Evolutionary conservation across 2,888 invertebrate species (phyloP).

Genomic region (Plebejus argus): DNA sequence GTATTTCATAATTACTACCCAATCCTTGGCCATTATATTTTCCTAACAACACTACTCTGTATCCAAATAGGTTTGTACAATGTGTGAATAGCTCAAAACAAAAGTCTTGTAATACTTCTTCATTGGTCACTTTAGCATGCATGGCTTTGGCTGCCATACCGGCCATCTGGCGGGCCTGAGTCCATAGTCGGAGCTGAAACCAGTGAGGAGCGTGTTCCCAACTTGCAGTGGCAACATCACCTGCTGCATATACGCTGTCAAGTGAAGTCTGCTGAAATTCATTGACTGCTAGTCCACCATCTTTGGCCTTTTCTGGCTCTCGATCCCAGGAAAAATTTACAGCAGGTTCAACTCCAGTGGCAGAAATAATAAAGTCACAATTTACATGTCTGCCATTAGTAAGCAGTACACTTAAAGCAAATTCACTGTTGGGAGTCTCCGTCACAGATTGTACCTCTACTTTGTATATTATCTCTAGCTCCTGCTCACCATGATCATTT

Average conservation of each 20-base stretch:
- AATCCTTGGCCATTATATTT: slow-evolving; percentile 96
- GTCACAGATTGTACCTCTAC: slow-evolving; percentile 75
- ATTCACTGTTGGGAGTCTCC: slow-evolving; percentile 65
- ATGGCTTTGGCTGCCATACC: slow-evolving; percentile 95
- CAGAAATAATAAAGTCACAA: slow-evolving; percentile 96
- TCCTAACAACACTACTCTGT: slow-evolving; percentile 94
- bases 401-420: slow-evolving; percentile 87
- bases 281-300: slow-evolving; percentile 93
- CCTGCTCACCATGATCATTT: slow-evolving; percentile 72
- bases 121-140: slow-evolving; percentile 82
- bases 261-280: slow-evolving; percentile 91
- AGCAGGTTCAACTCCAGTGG: slow-evolving; percentile 94
- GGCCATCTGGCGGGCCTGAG: slow-evolving; percentile 99
- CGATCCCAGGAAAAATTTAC: slow-evolving; percentile 79
- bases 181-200: slow-evolving; percentile 98
- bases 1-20: slow-evolving; percentile 88
- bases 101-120: slow-evolving; percentile 91
- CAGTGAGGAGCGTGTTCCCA: slow-evolving; percentile 91
- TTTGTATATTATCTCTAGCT: slow-evolving; percentile 83
- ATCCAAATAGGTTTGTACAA: slow-evolving; percentile 96
- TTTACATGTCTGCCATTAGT: slow-evolving; percentile 86
- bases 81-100: slow-evolving; percentile 99
- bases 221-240: slow-evolving; percentile 93
- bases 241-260: slow-evolving; percentile 93
- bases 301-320: slow-evolving; percentile 77